Percentiles rank a stretch among this genome's conserved stretches.
Evolutionary conservation across 2,113 vertebrate species (phyloP).

Genomic region (Epinephelus moara): DNA sequence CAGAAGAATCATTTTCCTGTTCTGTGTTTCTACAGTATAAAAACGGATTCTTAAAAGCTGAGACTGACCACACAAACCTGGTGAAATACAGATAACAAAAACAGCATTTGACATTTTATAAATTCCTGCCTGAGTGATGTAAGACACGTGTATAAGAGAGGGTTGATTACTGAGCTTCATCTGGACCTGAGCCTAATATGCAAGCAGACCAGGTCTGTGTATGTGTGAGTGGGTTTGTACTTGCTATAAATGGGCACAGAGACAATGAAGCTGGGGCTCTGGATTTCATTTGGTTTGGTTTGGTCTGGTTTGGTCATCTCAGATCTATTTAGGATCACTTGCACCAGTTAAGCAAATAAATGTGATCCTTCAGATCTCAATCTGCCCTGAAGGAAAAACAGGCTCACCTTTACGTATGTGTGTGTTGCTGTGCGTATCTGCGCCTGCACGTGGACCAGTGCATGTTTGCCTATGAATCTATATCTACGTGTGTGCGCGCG

Average conservation of each 20-base stretch:
- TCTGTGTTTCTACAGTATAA: conserved; percentile 21
- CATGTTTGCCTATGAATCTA: conserved; percentile 24
- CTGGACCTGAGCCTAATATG: conserved; percentile 38
- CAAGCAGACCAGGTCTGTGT: not conserved
- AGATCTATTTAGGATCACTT: conserved; percentile 74
- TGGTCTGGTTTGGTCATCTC: conserved; percentile 57
- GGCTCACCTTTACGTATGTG: conserved; percentile 58
- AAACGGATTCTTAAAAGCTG: conserved; percentile 9
- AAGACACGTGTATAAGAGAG: conserved; percentile 43
- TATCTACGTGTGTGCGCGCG: conserved; percentile 10
- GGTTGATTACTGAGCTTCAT: conserved; percentile 41
- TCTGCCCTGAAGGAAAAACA: conserved; percentile 67
- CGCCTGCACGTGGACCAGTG: conserved; percentile 8
- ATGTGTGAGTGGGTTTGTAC: not conserved
- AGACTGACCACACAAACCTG: conserved; percentile 22
- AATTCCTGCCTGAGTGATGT: conserved; percentile 12
- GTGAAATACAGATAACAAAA: conserved; percentile 13
- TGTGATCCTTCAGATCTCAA: conserved; percentile 74
- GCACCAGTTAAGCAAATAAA: conserved; percentile 78
- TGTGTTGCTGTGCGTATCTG: conserved; percentile 16
- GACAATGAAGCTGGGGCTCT: conserved; percentile 33
- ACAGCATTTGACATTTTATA: conserved; percentile 42
- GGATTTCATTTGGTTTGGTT: conserved; percentile 44
- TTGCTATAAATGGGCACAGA: conserved; percentile 41
- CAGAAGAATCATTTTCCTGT: conserved; percentile 10